These are phyloP conservation scores for Zosterops japonicus DNA, from an alignment of 2,113 vertebrate genomes.

Conservation along the genomic window DNA sequence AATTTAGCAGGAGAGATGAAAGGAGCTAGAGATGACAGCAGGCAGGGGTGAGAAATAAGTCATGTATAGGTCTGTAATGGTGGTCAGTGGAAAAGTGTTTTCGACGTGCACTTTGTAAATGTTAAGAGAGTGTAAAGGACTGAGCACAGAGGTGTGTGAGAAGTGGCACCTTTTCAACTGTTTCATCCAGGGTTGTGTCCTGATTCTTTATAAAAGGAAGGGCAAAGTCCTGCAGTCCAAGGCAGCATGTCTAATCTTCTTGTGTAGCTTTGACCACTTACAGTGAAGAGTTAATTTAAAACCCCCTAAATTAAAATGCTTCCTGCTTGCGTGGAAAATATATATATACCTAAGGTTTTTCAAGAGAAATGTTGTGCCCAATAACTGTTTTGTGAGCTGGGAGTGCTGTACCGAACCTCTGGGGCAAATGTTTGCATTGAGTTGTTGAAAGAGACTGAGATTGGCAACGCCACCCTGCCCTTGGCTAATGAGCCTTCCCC, in stretches of 20 bases:
- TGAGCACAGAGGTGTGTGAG: not conserved
- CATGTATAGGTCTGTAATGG: not conserved
- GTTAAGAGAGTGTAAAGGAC: not conserved
- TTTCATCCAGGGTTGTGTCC: not conserved
- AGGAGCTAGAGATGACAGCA: slow-evolving; percentile 9
- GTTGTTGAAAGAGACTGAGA: slow-evolving; percentile 55
- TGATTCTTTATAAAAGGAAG: not conserved
- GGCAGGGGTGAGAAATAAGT: not conserved
- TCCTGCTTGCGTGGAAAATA: not conserved
- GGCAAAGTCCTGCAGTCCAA: not conserved
- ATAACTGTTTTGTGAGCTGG: not conserved
- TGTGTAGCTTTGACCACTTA: not conserved
- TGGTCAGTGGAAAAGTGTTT: not conserved
- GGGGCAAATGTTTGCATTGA: slow-evolving; percentile 56
- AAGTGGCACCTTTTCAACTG: not conserved
- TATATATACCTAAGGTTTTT: not conserved
- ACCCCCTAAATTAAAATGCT: not conserved
- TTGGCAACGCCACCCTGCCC: slow-evolving; percentile 54
- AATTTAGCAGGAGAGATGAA: slow-evolving; percentile 15
- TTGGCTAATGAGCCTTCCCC: slow-evolving; percentile 59
- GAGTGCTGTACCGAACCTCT: slow-evolving; percentile 36
- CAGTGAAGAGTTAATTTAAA: not conserved
- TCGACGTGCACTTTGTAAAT: not conserved
- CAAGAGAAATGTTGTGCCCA: not conserved
- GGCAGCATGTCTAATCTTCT: not conserved